phyloP scores from a whole-genome alignment of 2,797 vertebrate species.

The Sparus aurata region DNA sequence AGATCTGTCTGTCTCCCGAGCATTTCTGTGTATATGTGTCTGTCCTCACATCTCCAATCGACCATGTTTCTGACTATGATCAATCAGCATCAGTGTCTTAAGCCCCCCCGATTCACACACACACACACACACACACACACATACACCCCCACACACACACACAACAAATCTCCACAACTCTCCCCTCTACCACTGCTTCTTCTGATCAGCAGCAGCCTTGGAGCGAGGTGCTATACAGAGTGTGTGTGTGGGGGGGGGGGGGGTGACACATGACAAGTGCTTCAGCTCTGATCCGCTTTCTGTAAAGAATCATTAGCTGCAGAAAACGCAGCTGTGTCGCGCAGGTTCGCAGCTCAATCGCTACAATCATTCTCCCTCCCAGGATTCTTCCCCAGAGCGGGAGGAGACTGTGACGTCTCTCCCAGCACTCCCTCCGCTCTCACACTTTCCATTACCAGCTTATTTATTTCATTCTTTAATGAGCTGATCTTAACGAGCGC shows the following conservation, averaged over 20 bases:
- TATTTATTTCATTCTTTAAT: constrained; percentile 81
- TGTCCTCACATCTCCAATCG: constrained; percentile 72
- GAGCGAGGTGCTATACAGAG: constrained; percentile 28
- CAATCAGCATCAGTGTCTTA: constrained; percentile 62
- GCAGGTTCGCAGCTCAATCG: constrained; percentile 74
- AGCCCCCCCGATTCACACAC: not conserved
- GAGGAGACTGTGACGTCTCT: constrained; percentile 46
- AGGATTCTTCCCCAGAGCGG: constrained; percentile 55
- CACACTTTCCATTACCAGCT: constrained; percentile 62
- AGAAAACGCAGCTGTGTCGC: constrained; percentile 72
- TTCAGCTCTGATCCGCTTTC: constrained; percentile 77
- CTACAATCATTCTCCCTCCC: constrained; percentile 55
- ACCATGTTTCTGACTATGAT: constrained; percentile 71
- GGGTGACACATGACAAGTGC: constrained; percentile 77
- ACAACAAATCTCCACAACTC: constrained; percentile 32
- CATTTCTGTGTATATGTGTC: constrained; percentile 43
- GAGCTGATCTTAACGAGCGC: constrained; percentile 82
- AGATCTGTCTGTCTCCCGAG: constrained; percentile 58
- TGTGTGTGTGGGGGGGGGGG: not conserved
- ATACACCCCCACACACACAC: too few relatives aligned
- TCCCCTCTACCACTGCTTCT: constrained; percentile 41
- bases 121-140: not conserved
- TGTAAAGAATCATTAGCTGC: constrained; percentile 82
- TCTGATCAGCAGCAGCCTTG: constrained; percentile 67
- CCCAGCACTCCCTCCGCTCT: constrained; percentile 46